Evolutionary conservation across 2,797 vertebrate species (phyloP).

Genomic region (Rhodeus uyekii): DNA sequence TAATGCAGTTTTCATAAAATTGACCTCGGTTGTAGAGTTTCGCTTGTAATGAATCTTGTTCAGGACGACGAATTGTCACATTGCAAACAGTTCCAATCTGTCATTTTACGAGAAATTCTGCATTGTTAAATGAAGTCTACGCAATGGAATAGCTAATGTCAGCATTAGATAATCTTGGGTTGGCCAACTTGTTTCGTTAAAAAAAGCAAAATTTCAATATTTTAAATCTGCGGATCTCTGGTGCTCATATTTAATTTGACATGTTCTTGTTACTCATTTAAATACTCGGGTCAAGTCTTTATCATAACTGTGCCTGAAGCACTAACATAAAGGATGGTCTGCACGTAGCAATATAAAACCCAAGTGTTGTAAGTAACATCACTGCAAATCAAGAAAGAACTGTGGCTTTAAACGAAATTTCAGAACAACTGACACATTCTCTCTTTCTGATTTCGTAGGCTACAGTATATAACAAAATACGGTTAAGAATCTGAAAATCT

Average conservation of each 20-base stretch:
- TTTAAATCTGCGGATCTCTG: not conserved
- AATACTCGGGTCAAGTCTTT: not conserved
- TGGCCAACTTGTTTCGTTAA: not conserved
- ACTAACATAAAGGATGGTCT: not conserved
- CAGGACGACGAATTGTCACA: not conserved
- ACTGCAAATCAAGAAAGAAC: not conserved
- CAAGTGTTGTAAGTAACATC: not conserved
- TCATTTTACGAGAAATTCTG: not conserved
- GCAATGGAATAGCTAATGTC: not conserved
- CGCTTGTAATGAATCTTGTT: not conserved
- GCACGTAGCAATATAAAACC: not conserved
- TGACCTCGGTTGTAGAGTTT: not conserved
- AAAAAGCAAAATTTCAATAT: not conserved
- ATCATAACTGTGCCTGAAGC: not conserved
- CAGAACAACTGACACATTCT: not conserved
- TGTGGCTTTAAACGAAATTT: not conserved
- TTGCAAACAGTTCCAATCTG: conserved; percentile 1
- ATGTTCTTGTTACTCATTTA: not conserved
- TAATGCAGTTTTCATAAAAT: not conserved
- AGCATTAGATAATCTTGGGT: not conserved
- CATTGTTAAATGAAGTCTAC: not conserved
- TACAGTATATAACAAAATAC: not conserved
- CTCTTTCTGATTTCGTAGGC: not conserved
- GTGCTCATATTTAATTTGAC: not conserved
- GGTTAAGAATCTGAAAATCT: not conserved